phyloP scores from a whole-genome alignment of 2,888 invertebrate species.

The Chrysolina americana region DNA sequence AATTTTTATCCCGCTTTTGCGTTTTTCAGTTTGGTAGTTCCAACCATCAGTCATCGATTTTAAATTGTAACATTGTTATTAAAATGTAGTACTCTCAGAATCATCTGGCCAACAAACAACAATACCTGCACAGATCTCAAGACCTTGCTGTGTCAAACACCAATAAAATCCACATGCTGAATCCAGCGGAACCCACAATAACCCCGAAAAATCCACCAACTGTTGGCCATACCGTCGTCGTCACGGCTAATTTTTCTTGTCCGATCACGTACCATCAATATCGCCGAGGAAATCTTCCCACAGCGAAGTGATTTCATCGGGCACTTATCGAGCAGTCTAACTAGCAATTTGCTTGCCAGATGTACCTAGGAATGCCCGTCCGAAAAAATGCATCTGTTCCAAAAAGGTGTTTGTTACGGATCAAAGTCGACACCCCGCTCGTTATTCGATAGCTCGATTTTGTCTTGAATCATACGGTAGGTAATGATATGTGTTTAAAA shows the following conservation, averaged over 20 bases:
- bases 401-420: constrained; percentile 24
- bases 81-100: background rate
- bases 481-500: constrained; percentile 29
- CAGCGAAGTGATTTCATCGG: constrained; percentile 16
- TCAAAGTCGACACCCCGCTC: constrained; percentile 1
- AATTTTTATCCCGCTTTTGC: too few species aligned
- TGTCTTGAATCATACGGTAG: constrained; percentile 7
- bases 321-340: constrained; percentile 12
- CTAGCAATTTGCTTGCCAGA: constrained; percentile 27
- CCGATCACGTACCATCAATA: constrained; percentile 19
- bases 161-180: constrained; percentile 31
- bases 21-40: too few species aligned
- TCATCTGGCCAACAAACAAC: background rate
- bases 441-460: constrained; percentile 25
- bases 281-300: constrained; percentile 2
- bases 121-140: background rate
- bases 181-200: constrained; percentile 9
- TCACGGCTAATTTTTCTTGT: constrained; percentile 17
- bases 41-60: too few species aligned
- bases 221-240: constrained; percentile 13
- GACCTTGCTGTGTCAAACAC: background rate
- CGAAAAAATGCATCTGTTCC: constrained; percentile 27
- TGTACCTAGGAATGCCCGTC: constrained; percentile 21
- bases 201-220: constrained; percentile 19
- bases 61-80: too few species aligned